Percentiles rank a stretch among this genome's conserved stretches.
Evolutionary conservation across 2,113 vertebrate genomes (phyloP).

Genomic region (Suricata suricatta): DNA sequence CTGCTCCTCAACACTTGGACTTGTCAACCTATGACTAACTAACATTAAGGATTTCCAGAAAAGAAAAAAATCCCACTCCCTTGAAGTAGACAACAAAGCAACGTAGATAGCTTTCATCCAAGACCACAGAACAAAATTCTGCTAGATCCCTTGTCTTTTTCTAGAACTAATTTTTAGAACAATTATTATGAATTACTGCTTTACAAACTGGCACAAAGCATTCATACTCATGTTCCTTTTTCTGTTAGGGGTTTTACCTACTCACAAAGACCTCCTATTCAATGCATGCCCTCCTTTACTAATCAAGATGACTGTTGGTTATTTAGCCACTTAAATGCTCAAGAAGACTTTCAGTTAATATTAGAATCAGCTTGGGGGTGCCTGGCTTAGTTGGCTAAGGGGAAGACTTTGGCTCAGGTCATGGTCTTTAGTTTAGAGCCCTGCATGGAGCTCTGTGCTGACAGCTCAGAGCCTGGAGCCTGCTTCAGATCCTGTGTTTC

Average conservation of each 20-base stretch:
- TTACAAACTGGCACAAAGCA: not conserved
- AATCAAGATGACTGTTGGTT: not conserved
- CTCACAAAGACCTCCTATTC: not conserved
- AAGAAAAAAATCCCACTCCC: not conserved
- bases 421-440: no score
- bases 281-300: not conserved
- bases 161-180: not conserved
- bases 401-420: no score
- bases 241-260: not conserved
- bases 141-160: not conserved
- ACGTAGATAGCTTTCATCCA: not conserved
- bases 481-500: no score
- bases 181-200: not conserved
- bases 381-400: no score
- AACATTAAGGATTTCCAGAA: not conserved
- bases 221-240: not conserved
- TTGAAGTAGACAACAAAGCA: not conserved
- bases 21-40: not conserved
- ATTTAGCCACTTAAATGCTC: not conserved
- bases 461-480: no score
- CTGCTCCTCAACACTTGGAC: not conserved
- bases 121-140: not conserved
- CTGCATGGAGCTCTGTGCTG: no score
- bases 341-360: not conserved
- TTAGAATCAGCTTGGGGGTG: not conserved